Base-by-base conservation (phyloP, 2,797 vertebrate genomes). In the Lepus townsendii region DNA sequence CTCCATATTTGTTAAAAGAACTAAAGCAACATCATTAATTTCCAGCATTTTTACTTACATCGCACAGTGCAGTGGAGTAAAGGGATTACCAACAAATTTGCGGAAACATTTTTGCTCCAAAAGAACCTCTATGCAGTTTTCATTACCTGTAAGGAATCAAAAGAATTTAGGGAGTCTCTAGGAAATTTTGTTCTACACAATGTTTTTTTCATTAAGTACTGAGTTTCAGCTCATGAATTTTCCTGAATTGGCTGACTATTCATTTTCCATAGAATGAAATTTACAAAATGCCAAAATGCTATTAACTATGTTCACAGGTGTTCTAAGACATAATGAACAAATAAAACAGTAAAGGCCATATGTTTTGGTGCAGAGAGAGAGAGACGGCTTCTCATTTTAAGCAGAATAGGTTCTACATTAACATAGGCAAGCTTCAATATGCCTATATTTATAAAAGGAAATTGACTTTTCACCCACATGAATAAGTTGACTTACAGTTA, bases 21-120 rank as follows among this genome's bases (percentile, higher is more conserved):
- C 32, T 5, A 66, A 91, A 52, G 47, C 9, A 77, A 83, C 57
- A 26, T 50, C 13, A 76, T 79, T 66, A 69, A 7, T 68, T 35
- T 38, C 22, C 50, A 30, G 63, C 7, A 65, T 93, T 77, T 95
- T 85, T 97, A 99, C 99, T 98, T 98, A 99, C 99, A 99, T 98
- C 0, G 99, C 99, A 97, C 99, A 99, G 98, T 99, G 99, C 98
- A 99, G 98, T 3, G 99, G 99, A 47, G 99, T 99, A 98, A 99
- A 99, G 76, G 98, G 98, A 96, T 99, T 99, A 92, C 99, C 99
- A 12, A 98, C 98, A 83, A 99, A 99, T 65, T 98, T 98, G 32
- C 98, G 99, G 95, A 99, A 99, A 88, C 98, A 98, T 96, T 99
- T 99, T 98, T 99, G 99, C 98, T 99, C 99, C 98, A 99, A 97